Evolutionary conservation across 2,888 invertebrate genomes (phyloP), one percentile per base, ranked within the genome.

Genomic region (Metalampra italica): DNA sequence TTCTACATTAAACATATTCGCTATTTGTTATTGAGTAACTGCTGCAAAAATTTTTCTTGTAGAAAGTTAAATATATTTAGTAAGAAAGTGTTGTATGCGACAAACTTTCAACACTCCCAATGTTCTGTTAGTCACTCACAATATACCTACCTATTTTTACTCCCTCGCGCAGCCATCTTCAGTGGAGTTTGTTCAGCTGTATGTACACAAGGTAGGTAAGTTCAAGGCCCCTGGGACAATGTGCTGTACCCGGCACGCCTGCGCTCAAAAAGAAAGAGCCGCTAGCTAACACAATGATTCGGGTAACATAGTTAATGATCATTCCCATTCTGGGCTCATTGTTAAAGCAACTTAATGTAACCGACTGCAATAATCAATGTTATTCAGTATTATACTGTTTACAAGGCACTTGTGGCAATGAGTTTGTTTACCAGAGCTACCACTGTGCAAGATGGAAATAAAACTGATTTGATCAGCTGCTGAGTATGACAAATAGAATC

Each of bases 171-270:
- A 64, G 62, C 59, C 59, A 58, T 57, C 49, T 60, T 53, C 62
- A 66, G 64, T 66, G 58, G 56, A 66, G 67, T 79, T 77, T 76
- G 70, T 67, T 74, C 80, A 82, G 81, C 74, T 79, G 81, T 55
- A 52, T 49, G 62, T 43, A 55, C 50, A 43, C 43, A 43, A 34
- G 47, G 51, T 8, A 12, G 52, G 67, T 67, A 73, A 84, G 86
- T 86, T 86, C 85, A 86, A 85, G 86, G 86, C 78, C 75, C 72
- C 67, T 47, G 60, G 52, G 68, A 78, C 75, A 78, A 72, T 71
- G 71, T 50, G 9, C 22, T 39, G 9, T 29, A 22, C 22, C 22
- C 22, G 22, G 5, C 22, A 22, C 5, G 43, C 46, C 40, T 37
- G 41, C 12, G 29, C 36, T 37, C 45, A 32, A 40, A 47, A 29